phyloP scores from a whole-genome alignment of 2,888 invertebrate species.

The Trissonchulus latispiculum region DNA sequence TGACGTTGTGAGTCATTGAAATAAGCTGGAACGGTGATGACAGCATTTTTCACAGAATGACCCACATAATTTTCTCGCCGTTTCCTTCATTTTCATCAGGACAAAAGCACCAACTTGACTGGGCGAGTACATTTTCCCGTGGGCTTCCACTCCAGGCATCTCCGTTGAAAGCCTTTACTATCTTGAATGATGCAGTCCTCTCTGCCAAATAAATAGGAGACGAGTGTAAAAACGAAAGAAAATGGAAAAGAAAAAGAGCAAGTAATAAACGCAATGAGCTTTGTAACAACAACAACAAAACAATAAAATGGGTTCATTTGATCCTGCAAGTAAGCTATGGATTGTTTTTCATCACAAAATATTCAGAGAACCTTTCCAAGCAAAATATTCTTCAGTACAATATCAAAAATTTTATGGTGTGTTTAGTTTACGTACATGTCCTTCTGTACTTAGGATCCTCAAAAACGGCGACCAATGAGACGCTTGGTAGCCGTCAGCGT shows the following conservation, averaged over 20 bases:
- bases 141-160: conserved; percentile 97
- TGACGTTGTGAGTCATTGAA: conserved; percentile 98
- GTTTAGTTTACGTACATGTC: no score
- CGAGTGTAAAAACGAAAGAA: no score
- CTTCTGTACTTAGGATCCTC: conserved; percentile 91
- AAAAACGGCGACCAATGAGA: conserved; percentile 84
- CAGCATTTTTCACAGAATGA: conserved; percentile 84
- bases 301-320: no score
- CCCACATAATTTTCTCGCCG: conserved; percentile 71
- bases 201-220: no score
- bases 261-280: no score
- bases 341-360: no score
- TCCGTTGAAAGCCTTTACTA: conserved; percentile 87
- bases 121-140: conserved; percentile 94
- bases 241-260: no score
- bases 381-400: no score
- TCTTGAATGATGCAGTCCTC: conserved; percentile 89
- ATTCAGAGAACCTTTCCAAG: no score
- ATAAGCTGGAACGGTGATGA: conserved; percentile 95
- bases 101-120: conserved; percentile 96
- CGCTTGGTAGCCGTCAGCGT: conserved; percentile 97
- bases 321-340: no score
- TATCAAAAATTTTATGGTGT: no score
- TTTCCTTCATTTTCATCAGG: conserved; percentile 87
- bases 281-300: no score